Base-by-base conservation (phyloP, 2,888 invertebrate genomes). In the Endotricha flammealis region DNA sequence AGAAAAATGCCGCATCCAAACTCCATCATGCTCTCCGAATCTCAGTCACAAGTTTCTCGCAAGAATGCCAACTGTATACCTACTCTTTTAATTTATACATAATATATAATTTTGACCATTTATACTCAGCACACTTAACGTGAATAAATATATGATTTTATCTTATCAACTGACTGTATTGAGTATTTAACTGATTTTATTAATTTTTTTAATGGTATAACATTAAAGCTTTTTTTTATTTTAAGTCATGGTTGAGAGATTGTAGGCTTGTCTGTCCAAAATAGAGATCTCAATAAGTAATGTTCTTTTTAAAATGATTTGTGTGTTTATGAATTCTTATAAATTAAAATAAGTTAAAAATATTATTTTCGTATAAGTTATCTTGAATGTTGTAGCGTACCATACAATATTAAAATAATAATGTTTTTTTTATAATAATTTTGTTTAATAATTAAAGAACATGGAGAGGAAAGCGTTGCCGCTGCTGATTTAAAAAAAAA, bases 211-310 rank as follows among this genome's bases (percentile, higher is more conserved):
- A 20, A 20, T 20, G 7, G 20, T n/a, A 20, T 20, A n/a, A n/a
- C n/a, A 20, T 20, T 20, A 8, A 20, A 20, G n/a, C 20, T 20
- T 20, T 20, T 20, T 4, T 2, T n/a, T 20, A 20, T 20, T 20
- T 20, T 20, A 20, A n/a, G n/a, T n/a, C n/a, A n/a, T n/a, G 25
- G 34, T 20, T 27, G 8, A 24, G 17, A 12, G 12, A 28, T 11
- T 24, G 25, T 20, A 12, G 14, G 27, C 16, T 16, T 29, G 29
- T 10, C 7, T 17, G 29, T 29, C 17, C 16, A 30, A 30, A 30
- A n/a, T n/a, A n/a, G n/a, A n/a, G n/a, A n/a, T n/a, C n/a, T n/a
- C n/a, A n/a, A n/a, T n/a, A n/a, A n/a, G n/a, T n/a, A n/a, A n/a
- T n/a, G n/a, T n/a, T n/a, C n/a, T n/a, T n/a, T n/a, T n/a, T n/a